phyloP scores from a whole-genome alignment of 2,113 vertebrate genomes.

The Serinus canaria region DNA sequence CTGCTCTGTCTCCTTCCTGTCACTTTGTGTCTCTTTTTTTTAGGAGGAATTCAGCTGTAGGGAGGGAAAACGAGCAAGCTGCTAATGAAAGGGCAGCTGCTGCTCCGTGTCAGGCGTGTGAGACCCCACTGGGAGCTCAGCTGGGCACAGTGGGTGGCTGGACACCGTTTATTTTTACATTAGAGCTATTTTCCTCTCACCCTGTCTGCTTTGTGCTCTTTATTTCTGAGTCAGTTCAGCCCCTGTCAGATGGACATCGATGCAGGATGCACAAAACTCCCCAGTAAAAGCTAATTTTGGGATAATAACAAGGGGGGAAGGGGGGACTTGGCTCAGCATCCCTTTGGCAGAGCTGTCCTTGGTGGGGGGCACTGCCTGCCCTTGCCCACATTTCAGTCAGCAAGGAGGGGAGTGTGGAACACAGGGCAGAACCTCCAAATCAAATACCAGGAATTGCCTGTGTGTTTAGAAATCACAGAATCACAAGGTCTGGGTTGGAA shows the following conservation, averaged over 20 bases:
- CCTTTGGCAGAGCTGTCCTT: neutral
- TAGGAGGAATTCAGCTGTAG: constrained; percentile 34
- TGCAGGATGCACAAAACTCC: neutral
- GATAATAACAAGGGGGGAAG: neutral
- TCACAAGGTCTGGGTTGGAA: neutral
- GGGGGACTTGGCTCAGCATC: neutral
- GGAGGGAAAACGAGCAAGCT: constrained; percentile 23
- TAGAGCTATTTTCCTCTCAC: constrained; percentile 41
- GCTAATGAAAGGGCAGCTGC: constrained; percentile 63
- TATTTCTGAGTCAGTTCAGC: neutral
- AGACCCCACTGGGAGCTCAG: constrained; percentile 51
- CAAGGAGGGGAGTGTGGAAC: neutral
- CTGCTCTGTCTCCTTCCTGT: constrained; percentile 31
- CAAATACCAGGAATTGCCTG: neutral
- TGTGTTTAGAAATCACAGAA: neutral
- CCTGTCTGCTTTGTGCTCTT: constrained; percentile 32
- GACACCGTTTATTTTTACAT: constrained; percentile 54
- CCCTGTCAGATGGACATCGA: constrained; percentile 24
- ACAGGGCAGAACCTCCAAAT: neutral
- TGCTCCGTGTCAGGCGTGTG: neutral
- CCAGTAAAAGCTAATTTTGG: neutral
- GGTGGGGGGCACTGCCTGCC: neutral
- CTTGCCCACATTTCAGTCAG: neutral
- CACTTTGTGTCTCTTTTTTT: constrained; percentile 9
- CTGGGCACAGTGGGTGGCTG: constrained; percentile 26